A percentile compares a stretch with the other conserved stretches of the same genome.
These are phyloP conservation scores for Pachyseris speciosa DNA, from an alignment of 64 coral and sea anemone species.

Conservation along the genomic window DNA sequence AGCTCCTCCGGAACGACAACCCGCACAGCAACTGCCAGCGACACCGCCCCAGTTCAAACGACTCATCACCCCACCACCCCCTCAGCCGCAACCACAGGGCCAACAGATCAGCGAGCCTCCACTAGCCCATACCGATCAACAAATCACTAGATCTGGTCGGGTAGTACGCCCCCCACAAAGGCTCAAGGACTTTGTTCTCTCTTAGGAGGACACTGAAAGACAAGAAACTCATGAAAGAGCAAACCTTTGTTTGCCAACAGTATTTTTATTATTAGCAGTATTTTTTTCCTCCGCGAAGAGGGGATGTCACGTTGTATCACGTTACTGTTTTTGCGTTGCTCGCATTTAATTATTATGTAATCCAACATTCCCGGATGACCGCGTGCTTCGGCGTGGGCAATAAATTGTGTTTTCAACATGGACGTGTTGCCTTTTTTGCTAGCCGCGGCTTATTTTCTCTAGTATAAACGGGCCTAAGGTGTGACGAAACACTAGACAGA, in stretches of 20 bases:
- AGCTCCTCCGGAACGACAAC: not conserved
- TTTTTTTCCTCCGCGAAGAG: not conserved
- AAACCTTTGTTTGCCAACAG: not conserved
- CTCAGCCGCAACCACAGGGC: not conserved
- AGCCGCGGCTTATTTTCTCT: too few species aligned
- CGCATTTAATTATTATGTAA: not conserved
- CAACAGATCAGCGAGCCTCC: not conserved
- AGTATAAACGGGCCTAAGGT: too few species aligned
- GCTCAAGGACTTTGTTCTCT: not conserved
- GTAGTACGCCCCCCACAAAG: not conserved
- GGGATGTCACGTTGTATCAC: not conserved
- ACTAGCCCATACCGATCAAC: not conserved
- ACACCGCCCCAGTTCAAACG: not conserved
- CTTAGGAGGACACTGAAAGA: not conserved
- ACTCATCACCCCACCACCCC: not conserved
- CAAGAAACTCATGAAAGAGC: not conserved
- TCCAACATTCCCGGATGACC: not conserved
- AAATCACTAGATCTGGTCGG: not conserved
- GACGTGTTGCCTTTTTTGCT: not conserved
- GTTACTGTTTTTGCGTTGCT: constrained; percentile 11
- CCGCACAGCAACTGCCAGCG: not conserved
- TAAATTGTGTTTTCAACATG: not conserved
- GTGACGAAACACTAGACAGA: too few species aligned
- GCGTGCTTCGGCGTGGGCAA: not conserved
- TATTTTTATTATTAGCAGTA: not conserved